phyloP scores from a whole-genome alignment of 2,797 vertebrate species.

The Rhodeus uyekii region DNA sequence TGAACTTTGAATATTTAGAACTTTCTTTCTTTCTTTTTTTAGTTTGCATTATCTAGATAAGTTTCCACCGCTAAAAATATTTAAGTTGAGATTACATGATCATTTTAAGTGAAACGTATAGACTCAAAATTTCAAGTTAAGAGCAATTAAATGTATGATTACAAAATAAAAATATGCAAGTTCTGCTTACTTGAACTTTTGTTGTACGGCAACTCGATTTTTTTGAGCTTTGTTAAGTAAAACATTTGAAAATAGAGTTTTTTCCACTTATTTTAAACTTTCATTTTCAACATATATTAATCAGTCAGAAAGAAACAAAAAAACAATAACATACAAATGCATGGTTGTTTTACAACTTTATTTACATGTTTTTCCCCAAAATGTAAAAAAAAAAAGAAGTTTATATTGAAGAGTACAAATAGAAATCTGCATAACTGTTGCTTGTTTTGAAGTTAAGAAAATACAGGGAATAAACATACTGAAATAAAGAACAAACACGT shows the following conservation, averaged over 20 bases:
- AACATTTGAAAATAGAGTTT: no score
- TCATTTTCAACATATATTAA: not conserved
- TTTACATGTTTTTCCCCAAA: constrained; percentile 51
- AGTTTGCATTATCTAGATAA: not conserved
- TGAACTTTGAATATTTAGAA: not conserved
- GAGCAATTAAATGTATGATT: not conserved
- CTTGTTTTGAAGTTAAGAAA: constrained; percentile 25
- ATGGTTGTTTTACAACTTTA: constrained; percentile 53
- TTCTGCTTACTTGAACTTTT: not conserved
- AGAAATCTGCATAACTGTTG: constrained; percentile 37
- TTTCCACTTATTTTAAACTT: no score
- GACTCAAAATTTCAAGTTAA: not conserved
- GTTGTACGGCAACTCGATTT: no score
- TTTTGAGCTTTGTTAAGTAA: no score
- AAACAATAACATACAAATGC: not conserved
- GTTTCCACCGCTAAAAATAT: not conserved
- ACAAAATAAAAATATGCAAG: not conserved
- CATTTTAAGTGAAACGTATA: not conserved
- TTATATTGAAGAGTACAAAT: constrained; percentile 29
- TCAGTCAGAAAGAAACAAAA: not conserved
- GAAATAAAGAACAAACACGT: constrained; percentile 21
- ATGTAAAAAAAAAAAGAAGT: constrained; percentile 42
- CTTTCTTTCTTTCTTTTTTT: not conserved
- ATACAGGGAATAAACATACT: constrained; percentile 31
- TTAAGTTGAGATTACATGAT: not conserved